These are phyloP conservation scores for Scelioninae gen. 2 DNA, from an alignment of 2,888 invertebrate genomes.

Conservation along the genomic window DNA sequence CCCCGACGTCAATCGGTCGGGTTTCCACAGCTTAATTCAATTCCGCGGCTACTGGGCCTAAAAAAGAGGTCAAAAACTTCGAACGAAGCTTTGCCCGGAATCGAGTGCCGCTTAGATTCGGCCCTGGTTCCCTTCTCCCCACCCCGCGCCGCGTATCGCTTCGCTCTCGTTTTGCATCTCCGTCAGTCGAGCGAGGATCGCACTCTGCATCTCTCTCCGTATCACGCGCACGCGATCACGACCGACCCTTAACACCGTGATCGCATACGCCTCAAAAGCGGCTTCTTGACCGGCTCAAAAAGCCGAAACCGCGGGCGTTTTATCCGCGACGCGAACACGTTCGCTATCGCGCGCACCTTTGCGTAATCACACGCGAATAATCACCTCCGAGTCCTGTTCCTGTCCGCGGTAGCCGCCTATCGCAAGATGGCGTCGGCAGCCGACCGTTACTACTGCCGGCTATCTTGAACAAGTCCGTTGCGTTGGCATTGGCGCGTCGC, in stretches of 20 bases:
- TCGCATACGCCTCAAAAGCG: slow-evolving; percentile 26
- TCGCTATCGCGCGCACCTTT: neutral
- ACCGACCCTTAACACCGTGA: slow-evolving; percentile 21
- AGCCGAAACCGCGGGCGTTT: slow-evolving; percentile 18
- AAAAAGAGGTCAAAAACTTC: neutral
- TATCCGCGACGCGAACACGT: neutral
- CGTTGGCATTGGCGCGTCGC: slow-evolving; percentile 50
- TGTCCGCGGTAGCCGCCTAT: slow-evolving; percentile 82
- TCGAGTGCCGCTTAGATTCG: slow-evolving; percentile 13
- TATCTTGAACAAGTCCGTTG: slow-evolving; percentile 49
- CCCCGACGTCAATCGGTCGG: no score
- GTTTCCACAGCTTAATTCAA: no score
- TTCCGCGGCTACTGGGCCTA: no score
- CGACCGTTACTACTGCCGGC: slow-evolving; percentile 49
- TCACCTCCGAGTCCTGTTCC: slow-evolving; percentile 64
- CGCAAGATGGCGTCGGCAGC: slow-evolving; percentile 81
- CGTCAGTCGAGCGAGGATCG: no score
- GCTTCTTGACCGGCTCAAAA: neutral
- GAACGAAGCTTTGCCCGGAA: neutral
- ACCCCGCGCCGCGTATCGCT: slow-evolving; percentile 3
- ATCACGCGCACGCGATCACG: slow-evolving; percentile 53
- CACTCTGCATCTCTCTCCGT: slow-evolving; percentile 36
- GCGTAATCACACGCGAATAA: slow-evolving; percentile 60
- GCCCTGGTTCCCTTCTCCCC: slow-evolving; percentile 23
- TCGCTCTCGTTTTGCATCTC: slow-evolving; percentile 5